Conservation (phyloP, 1,140 invertebrate species). For the Nephila pilipes region DNA sequence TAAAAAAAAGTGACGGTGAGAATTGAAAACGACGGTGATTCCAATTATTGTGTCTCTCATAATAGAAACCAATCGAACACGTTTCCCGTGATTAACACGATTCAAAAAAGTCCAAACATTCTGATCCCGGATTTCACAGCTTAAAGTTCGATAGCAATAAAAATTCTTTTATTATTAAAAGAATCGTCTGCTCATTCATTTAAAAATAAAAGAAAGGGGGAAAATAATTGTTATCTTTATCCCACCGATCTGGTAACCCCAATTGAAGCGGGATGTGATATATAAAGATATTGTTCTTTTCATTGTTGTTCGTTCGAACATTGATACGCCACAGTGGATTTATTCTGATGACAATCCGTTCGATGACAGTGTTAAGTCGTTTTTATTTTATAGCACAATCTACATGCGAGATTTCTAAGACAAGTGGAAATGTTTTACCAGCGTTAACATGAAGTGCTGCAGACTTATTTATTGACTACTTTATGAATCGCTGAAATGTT, state of each 20-base stretch:
- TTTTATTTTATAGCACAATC: background rate
- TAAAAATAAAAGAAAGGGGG: background rate
- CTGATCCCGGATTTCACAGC: background rate
- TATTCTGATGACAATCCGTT: background rate
- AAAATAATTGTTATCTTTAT: background rate
- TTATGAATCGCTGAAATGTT: background rate
- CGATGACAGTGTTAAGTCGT: background rate
- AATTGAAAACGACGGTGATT: background rate
- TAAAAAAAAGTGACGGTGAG: background rate
- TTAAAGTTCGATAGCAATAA: background rate
- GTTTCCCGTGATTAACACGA: slow-evolving; percentile 5
- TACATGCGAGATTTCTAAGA: background rate
- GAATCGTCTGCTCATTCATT: background rate
- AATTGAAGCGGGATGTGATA: background rate
- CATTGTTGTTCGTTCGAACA: background rate
- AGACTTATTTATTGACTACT: background rate
- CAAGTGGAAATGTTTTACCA: slow-evolving; percentile 3
- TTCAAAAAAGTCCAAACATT: background rate
- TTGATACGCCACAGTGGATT: background rate
- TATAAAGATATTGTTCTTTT: slow-evolving; percentile 15
- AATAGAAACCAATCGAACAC: slow-evolving; percentile 6
- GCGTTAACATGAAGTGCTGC: background rate
- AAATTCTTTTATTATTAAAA: background rate
- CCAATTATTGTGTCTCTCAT: background rate
- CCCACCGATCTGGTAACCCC: background rate